Percentiles rank a stretch among this genome's conserved stretches.
These are phyloP conservation scores for Sebastes hubbsi DNA, from an alignment of 2,797 vertebrate genomes.

Conservation along the genomic window DNA sequence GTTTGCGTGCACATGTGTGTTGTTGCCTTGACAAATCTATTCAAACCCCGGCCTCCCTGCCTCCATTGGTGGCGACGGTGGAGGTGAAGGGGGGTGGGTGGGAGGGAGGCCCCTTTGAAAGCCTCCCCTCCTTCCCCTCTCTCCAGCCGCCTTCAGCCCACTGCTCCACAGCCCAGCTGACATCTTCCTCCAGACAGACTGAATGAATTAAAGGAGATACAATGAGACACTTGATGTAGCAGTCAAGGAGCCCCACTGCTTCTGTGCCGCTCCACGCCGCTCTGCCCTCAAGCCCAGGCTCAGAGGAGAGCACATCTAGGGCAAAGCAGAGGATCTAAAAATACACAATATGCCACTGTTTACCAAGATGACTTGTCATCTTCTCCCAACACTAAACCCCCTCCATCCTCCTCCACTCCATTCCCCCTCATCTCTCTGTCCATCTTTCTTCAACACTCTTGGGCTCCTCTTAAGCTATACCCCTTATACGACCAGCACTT, in stretches of 20 bases:
- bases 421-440: conserved; percentile 36
- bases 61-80: conserved; percentile 88
- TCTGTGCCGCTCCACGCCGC: conserved; percentile 65
- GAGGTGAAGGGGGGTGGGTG: conserved; percentile 76
- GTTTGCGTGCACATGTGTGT: conserved; percentile 73
- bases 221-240: conserved; percentile 99
- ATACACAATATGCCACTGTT: conserved; percentile 90
- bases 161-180: conserved; percentile 93
- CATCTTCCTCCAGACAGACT: conserved; percentile 96
- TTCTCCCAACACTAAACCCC: conserved; percentile 43
- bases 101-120: conserved; percentile 87
- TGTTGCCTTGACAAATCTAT: conserved; percentile 99
- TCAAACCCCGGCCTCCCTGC: conserved; percentile 89
- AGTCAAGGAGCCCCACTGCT: conserved; percentile 93
- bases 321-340: conserved; percentile 89
- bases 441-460: conserved; percentile 42
- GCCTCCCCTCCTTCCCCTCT: conserved; percentile 83
- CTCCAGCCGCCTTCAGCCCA: conserved; percentile 70
- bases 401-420: neutral
- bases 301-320: conserved; percentile 89
- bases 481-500: conserved; percentile 19
- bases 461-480: conserved; percentile 47
- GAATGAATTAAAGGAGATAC: conserved; percentile 98
- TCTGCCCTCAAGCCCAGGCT: conserved; percentile 80
- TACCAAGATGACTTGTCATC: conserved; percentile 84